Evolutionary conservation across 2,888 invertebrate genomes (phyloP).

Genomic region (Plebejus melissa): DNA sequence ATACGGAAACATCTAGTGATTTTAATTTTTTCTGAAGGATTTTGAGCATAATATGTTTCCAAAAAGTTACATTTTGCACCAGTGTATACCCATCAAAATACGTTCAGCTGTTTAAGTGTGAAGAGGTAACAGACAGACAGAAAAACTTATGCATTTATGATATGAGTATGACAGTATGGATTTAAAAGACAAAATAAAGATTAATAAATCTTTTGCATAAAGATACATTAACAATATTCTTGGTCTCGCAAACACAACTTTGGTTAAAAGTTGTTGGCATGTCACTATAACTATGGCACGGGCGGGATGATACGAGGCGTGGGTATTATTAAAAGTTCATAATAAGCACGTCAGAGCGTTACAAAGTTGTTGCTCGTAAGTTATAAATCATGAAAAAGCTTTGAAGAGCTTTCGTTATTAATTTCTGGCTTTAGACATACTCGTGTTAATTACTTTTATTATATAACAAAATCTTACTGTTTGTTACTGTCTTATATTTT

Average conservation of each 20-base stretch:
- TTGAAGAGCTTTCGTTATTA: slow-evolving; percentile 26
- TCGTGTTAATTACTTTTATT: slow-evolving; percentile 13
- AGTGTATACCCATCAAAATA: too few species aligned
- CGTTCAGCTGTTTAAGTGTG: too few species aligned
- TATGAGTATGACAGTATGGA: neutral
- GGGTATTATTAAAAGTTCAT: slow-evolving; percentile 26
- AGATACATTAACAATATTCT: neutral
- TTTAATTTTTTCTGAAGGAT: too few species aligned
- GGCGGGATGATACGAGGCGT: slow-evolving; percentile 7
- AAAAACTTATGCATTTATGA: too few species aligned
- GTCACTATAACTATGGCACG: slow-evolving; percentile 1
- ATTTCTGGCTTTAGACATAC: slow-evolving; percentile 16
- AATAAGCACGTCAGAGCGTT: slow-evolving; percentile 24
- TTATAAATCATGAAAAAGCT: slow-evolving; percentile 25
- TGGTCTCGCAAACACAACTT: neutral
- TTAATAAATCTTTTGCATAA: neutral
- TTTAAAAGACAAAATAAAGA: neutral
- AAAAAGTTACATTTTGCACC: too few species aligned
- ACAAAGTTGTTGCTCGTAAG: slow-evolving; percentile 27
- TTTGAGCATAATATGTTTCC: too few species aligned
- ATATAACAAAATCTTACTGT: neutral
- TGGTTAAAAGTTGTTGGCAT: neutral
- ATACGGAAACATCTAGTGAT: too few species aligned
- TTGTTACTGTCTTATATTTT: too few species aligned
- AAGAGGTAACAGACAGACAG: too few species aligned